Evolutionary conservation across 2,888 invertebrate species (phyloP).

Genomic region (Tortrix viridana): DNA sequence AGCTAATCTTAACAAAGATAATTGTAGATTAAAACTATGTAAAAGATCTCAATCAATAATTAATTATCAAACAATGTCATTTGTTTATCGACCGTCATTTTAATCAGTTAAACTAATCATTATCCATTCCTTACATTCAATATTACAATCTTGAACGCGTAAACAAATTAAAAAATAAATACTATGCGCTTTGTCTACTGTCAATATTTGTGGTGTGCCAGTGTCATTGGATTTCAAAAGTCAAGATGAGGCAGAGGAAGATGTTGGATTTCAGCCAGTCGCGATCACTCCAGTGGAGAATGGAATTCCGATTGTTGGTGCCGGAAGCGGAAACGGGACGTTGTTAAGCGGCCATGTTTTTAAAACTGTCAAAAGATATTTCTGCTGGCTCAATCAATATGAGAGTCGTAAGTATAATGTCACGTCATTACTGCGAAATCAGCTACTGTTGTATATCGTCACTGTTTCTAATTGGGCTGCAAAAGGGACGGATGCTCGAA

Average conservation of each 20-base stretch:
- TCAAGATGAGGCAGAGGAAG: not conserved
- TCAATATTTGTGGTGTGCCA: slow-evolving; percentile 14
- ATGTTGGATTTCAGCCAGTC: slow-evolving; percentile 8
- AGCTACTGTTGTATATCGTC: not conserved
- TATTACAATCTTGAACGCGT: slow-evolving; percentile 17
- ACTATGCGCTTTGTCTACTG: slow-evolving; percentile 25
- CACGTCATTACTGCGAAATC: not conserved
- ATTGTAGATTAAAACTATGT: slow-evolving; percentile 9
- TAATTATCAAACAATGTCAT: slow-evolving; percentile 31
- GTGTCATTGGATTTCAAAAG: slow-evolving; percentile 17
- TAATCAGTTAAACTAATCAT: slow-evolving; percentile 21
- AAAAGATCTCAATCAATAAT: slow-evolving; percentile 28
- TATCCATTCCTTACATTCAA: not conserved
- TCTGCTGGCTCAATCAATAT: not conserved
- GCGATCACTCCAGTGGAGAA: slow-evolving; percentile 1
- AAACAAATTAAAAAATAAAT: slow-evolving; percentile 13
- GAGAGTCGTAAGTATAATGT: slow-evolving; percentile 8
- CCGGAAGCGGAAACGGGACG: not conserved
- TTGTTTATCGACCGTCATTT: slow-evolving; percentile 15
- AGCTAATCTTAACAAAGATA: slow-evolving; percentile 6
- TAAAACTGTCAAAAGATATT: slow-evolving; percentile 21
- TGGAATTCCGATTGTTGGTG: not conserved
- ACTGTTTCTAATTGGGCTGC: not conserved
- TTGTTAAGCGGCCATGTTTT: slow-evolving; percentile 20
- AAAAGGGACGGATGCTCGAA: not conserved